Evolutionary conservation across 2,888 invertebrate genomes (phyloP).

Genomic region (Orthosia cruda): DNA sequence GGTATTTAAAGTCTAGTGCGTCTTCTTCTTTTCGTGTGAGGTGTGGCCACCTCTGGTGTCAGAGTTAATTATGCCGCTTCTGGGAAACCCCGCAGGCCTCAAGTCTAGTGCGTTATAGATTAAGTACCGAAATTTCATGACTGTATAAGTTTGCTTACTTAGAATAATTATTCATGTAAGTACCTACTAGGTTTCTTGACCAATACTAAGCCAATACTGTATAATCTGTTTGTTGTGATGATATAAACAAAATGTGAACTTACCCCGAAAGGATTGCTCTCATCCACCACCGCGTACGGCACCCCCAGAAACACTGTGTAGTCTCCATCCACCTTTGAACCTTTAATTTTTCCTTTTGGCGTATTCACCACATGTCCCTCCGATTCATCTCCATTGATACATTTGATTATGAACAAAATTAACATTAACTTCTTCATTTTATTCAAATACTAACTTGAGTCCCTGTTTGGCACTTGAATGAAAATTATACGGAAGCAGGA

Average conservation of each 20-base stretch:
- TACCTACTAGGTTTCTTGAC: no score
- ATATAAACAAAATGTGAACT: slow-evolving; percentile 16
- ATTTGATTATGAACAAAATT: slow-evolving; percentile 38
- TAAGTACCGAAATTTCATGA: no score
- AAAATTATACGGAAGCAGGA: not conserved
- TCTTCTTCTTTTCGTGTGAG: no score
- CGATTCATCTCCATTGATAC: not conserved
- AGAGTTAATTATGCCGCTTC: no score
- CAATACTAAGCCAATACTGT: no score
- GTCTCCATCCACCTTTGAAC: slow-evolving; percentile 37
- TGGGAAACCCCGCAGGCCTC: no score
- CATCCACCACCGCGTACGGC: slow-evolving; percentile 60
- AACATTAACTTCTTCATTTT: slow-evolving; percentile 38
- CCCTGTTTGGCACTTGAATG: not conserved
- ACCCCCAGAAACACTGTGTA: slow-evolving; percentile 48
- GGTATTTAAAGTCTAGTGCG: no score
- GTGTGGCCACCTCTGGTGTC: no score
- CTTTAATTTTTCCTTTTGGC: slow-evolving; percentile 26
- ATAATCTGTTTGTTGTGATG: not conserved
- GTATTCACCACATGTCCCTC: slow-evolving; percentile 19
- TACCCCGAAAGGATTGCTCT: slow-evolving; percentile 48
- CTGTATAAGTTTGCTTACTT: no score
- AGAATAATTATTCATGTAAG: no score
- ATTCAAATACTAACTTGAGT: not conserved
- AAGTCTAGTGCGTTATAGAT: no score